Conservation (phyloP, 1,140 invertebrate species). For the Bathynomus jamesi region DNA sequence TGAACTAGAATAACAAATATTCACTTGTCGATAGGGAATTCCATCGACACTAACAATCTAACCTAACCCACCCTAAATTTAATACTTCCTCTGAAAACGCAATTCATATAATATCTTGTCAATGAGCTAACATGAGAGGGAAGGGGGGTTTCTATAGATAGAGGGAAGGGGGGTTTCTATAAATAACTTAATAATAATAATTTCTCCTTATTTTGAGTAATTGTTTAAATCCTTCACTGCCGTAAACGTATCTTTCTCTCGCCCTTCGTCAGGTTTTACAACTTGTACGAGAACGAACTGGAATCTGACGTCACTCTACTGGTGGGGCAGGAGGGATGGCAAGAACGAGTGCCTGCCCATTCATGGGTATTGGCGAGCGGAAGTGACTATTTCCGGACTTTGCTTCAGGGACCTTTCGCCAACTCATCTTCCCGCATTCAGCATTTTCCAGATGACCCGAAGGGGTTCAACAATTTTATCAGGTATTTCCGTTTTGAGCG, state of each 20-base stretch:
- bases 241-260: not conserved
- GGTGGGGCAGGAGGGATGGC: constrained; percentile 53
- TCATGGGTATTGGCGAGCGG: constrained; percentile 52
- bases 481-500: not conserved
- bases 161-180: no score
- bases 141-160: no score
- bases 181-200: no score
- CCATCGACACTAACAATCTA: no score
- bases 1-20: no score
- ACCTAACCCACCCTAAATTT: no score
- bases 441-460: constrained; percentile 27
- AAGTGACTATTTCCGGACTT: constrained; percentile 55
- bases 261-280: constrained; percentile 37
- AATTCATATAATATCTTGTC: no score
- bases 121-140: no score
- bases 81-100: no score
- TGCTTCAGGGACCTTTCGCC: constrained; percentile 45
- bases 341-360: constrained; percentile 59
- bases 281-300: constrained; percentile 48
- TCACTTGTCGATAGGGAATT: no score
- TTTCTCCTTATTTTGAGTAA: not conserved
- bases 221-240: not conserved
- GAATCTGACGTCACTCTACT: constrained; percentile 59
- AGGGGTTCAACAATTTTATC: constrained; percentile 27
- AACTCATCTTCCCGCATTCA: constrained; percentile 17